phyloP scores from a whole-genome alignment of 1,140 invertebrate species.

The Pseudomyrmex dendroicus region DNA sequence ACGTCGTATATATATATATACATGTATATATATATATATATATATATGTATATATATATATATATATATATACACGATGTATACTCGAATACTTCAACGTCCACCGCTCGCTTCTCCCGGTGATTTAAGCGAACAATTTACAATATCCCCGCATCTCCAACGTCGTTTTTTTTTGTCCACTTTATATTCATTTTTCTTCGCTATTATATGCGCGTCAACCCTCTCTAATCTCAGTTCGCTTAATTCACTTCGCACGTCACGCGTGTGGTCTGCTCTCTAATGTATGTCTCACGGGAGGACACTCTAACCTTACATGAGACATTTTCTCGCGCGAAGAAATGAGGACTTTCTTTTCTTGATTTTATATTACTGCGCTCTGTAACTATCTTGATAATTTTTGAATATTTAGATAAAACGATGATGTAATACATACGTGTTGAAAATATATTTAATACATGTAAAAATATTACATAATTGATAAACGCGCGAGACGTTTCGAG shows the following conservation, averaged over 20 bases:
- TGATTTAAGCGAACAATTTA: constrained; percentile 75
- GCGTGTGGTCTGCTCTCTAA: not conserved
- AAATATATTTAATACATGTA: too few relatives aligned
- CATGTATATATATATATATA: constrained; percentile 22
- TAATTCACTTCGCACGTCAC: constrained; percentile 24
- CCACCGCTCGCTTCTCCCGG: constrained; percentile 36
- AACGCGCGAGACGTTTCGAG: not conserved
- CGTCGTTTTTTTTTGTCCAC: not conserved
- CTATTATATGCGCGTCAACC: constrained; percentile 40
- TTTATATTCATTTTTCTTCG: constrained; percentile 60
- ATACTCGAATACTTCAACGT: constrained; percentile 52
- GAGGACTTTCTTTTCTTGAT: not conserved
- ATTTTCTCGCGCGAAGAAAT: not conserved
- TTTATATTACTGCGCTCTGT: not conserved
- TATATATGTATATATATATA: constrained; percentile 41
- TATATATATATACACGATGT: constrained; percentile 21
- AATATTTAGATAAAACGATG: too few relatives aligned
- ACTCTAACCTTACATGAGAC: not conserved
- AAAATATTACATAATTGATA: not conserved
- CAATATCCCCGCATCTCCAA: constrained; percentile 64
- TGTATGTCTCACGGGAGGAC: not conserved
- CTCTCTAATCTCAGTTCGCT: constrained; percentile 44
- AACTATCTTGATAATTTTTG: not conserved
- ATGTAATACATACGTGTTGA: too few relatives aligned
- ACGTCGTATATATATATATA: too few relatives aligned